These are phyloP conservation scores for Lerema accius DNA, from an alignment of 1,140 invertebrate species.

Conservation along the genomic window DNA sequence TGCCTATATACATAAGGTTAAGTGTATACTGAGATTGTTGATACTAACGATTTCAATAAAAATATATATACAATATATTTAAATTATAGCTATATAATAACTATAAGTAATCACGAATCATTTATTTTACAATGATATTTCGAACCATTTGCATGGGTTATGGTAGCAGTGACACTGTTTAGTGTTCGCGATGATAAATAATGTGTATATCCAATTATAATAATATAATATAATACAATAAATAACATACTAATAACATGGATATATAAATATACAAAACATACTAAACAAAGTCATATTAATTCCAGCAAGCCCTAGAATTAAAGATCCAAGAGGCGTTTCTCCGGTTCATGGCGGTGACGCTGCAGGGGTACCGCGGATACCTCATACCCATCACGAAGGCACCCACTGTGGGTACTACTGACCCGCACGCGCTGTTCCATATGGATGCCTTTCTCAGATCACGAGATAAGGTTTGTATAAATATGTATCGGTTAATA, in stretches of 20 bases:
- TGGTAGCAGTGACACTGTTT: no score
- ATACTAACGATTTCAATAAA: no score
- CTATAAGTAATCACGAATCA: no score
- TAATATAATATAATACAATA: conserved; percentile 19
- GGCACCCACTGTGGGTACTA: conserved; percentile 95
- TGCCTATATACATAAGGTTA: no score
- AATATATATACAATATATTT: no score
- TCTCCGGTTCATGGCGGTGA: conserved; percentile 96
- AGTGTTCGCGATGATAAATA: no score
- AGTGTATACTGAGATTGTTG: no score
- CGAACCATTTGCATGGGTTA: no score
- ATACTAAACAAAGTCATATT: conserved; percentile 17
- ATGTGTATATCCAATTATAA: no score
- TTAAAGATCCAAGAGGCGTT: conserved; percentile 98
- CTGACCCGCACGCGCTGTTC: conserved; percentile 97
- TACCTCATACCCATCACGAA: conserved; percentile 97
- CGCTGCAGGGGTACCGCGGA: conserved; percentile 95
- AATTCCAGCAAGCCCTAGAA: conserved; percentile 89
- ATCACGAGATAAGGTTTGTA: conserved; percentile 83
- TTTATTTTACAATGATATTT: no score
- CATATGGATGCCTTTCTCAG: conserved; percentile 93
- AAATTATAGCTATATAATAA: no score
- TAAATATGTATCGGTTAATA: conserved; percentile 52
- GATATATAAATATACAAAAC: neutral
- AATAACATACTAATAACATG: neutral